These are phyloP conservation scores for Lysiphlebus fabarum DNA, from an alignment of 1,140 invertebrate species.

Conservation along the genomic window DNA sequence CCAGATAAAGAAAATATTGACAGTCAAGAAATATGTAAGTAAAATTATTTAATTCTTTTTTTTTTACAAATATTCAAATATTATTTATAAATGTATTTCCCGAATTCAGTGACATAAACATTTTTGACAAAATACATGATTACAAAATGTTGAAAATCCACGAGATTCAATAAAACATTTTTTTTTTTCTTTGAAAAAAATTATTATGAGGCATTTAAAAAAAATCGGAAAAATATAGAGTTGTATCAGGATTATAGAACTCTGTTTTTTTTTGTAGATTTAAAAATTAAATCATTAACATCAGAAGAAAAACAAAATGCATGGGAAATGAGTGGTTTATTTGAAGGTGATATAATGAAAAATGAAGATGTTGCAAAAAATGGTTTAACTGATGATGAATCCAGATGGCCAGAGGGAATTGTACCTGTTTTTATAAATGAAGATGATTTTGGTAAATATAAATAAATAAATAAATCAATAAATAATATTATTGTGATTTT, in stretches of 20 bases:
- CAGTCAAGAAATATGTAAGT: slow-evolving; percentile 32
- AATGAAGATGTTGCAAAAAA: slow-evolving; percentile 52
- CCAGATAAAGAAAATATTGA: slow-evolving; percentile 24
- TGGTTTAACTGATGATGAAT: slow-evolving; percentile 59
- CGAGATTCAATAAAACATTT: too few species aligned
- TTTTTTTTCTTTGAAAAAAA: slow-evolving; percentile 1
- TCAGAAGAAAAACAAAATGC: slow-evolving; percentile 40
- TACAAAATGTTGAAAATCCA: too few species aligned
- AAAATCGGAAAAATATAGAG: too few species aligned
- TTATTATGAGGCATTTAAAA: too few species aligned
- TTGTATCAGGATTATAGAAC: too few species aligned
- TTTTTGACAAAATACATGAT: too few species aligned
- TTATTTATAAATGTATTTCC: too few species aligned
- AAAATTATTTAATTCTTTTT: too few species aligned
- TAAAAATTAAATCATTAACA: slow-evolving; percentile 39
- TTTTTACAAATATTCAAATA: too few species aligned
- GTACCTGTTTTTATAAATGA: slow-evolving; percentile 64
- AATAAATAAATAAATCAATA: background rate
- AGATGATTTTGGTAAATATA: slow-evolving; percentile 63
- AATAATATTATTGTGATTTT: background rate
- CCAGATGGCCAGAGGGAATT: slow-evolving; percentile 63
- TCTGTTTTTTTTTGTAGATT: slow-evolving; percentile 29
- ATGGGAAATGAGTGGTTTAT: slow-evolving; percentile 60
- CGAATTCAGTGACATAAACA: too few species aligned
- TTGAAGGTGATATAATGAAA: slow-evolving; percentile 62